A percentile compares a stretch with the other conserved stretches of the same genome.
These are phyloP conservation scores for Calosoma granatense DNA, from an alignment of 1,140 invertebrate species.

Conservation along the genomic window DNA sequence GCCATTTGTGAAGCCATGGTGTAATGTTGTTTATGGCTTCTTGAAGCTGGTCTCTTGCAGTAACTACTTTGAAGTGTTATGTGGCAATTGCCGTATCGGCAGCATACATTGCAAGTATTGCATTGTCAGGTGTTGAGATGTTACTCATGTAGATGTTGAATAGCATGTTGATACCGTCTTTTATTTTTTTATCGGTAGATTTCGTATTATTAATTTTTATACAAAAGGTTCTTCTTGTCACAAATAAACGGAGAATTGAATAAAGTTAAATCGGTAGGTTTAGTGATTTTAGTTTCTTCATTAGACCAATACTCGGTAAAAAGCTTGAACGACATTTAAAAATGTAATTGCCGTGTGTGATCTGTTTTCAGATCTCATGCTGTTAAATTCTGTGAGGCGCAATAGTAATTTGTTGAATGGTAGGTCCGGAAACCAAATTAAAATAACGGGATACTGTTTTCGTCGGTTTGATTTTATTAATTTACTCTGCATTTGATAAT, in stretches of 20 bases:
- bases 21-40: no score
- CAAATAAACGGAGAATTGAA: conserved; percentile 21
- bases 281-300: conserved; percentile 22
- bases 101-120: no score
- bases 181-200: conserved; percentile 14
- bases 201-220: conserved; percentile 18
- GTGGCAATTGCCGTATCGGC: no score
- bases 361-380: conserved; percentile 12
- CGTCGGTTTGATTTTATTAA: background rate
- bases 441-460: conserved; percentile 2
- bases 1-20: no score
- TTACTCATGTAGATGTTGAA: no score
- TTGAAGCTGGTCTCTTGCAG: no score
- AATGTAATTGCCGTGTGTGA: conserved; percentile 19
- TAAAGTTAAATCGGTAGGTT: conserved; percentile 17
- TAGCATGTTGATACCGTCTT: conserved; percentile 24
- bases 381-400: background rate
- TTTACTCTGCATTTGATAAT: conserved; percentile 14
- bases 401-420: conserved; percentile 16
- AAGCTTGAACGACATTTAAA: conserved; percentile 29
- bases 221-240: conserved; percentile 20
- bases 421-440: conserved; percentile 17
- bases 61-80: no score
- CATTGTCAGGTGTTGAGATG: no score
- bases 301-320: conserved; percentile 27